Evolutionary conservation across 2,113 vertebrate genomes (phyloP).

Genomic region (Sander vitreus): DNA sequence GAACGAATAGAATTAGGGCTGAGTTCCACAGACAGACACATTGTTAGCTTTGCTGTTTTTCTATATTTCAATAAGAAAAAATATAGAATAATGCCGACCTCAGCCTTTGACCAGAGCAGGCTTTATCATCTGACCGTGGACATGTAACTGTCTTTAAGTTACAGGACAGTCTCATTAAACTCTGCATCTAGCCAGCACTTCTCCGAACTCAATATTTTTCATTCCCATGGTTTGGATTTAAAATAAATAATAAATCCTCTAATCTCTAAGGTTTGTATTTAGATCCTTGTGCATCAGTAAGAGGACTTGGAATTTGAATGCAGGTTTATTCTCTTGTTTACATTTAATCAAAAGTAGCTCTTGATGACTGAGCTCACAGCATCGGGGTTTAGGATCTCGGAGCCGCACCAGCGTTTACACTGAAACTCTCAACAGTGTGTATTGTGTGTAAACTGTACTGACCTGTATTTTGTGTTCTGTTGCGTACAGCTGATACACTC

Average conservation of each 20-base stretch:
- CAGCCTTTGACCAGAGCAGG: not conserved
- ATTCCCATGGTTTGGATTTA: constrained; percentile 5
- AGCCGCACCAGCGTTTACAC: not conserved
- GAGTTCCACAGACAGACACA: not conserved
- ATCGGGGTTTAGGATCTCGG: not conserved
- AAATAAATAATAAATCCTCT: constrained; percentile 1
- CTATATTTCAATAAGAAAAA: not conserved
- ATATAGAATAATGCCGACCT: not conserved
- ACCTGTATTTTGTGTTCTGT: constrained; percentile 54
- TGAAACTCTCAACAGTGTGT: constrained; percentile 4
- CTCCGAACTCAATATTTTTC: not conserved
- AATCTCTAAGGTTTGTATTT: not conserved
- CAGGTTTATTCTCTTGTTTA: constrained; percentile 17
- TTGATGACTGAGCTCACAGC: not conserved
- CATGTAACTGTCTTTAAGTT: not conserved
- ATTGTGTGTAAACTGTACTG: constrained; percentile 47
- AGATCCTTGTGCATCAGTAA: not conserved
- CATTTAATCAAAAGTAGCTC: constrained; percentile 46
- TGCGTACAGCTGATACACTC: not conserved
- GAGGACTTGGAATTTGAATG: not conserved
- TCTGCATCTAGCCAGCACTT: not conserved
- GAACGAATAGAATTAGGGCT: not conserved
- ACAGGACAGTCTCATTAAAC: not conserved
- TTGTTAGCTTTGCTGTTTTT: not conserved
- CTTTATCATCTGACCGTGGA: not conserved